Base-by-base conservation (phyloP, 2,797 vertebrate species). In the Heterohyrax brucei region DNA sequence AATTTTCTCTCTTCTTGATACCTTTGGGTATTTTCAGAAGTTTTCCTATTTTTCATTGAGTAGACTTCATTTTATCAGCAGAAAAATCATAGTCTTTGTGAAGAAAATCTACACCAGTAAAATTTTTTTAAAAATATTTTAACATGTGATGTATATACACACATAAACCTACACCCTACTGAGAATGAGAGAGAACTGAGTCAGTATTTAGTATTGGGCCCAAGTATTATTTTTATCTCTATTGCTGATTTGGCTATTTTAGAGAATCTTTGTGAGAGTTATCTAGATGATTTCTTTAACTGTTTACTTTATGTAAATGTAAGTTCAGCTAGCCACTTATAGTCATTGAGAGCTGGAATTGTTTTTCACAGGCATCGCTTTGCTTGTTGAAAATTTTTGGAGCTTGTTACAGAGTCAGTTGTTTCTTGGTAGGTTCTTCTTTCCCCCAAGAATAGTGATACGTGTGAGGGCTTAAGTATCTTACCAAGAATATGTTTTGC, bases 401-500 rank as follows among this genome's bases (percentile, higher is more conserved):
- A 96, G 95, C 84, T 76, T 56, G 46, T 89, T 77, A 89, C 62
- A 90, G 97, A 93, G 26, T 87, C 28, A 56, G 61, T 66, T 82
- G 6, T 46, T 93, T 6, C 1, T 39, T n/a, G 59, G 50, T 83
- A 16, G 1, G 18, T 64, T 76, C 76, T 81, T 93, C 83, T 94
- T 94, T 77, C 48, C 75, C 46, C 73, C 12, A 79, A 61, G 79
- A 85, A 82, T 24, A 78, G 7, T 66, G n/a, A 87, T 76, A 82
- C n/a, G 73, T 3, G 62, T 70, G 18, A 76, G 89, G 30, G 62
- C 91, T 81, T 26, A 22, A 28, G 61, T 10, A 86, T 81, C 53
- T 90, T 48, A 96, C 48, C 39, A 92, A 93, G 73, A 85, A 88
- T 75, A n/a, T 56, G 28, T 87, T 81, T 70, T 86, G n/a, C 62